phyloP scores from a whole-genome alignment of 2,888 invertebrate species.

The Gortyna flavago region DNA sequence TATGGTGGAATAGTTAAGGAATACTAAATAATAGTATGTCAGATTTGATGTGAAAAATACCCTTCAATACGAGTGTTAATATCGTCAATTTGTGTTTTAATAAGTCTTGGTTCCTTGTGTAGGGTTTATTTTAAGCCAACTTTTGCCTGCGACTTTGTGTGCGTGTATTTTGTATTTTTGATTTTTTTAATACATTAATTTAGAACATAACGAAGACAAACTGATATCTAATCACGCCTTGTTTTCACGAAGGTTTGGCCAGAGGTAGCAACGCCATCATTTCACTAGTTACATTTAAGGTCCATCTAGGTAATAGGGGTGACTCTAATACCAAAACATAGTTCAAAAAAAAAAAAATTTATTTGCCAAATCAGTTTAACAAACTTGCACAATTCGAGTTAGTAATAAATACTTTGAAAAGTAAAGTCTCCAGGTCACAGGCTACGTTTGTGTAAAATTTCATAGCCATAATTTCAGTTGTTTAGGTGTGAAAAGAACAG shows the following conservation, averaged over 20 bases:
- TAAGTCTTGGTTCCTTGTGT: neutral
- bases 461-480: neutral
- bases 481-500: neutral
- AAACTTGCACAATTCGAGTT: no score
- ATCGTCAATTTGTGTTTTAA: constrained; percentile 12
- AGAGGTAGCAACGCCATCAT: neutral
- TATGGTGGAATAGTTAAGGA: constrained; percentile 27
- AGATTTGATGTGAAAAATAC: constrained; percentile 41
- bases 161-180: neutral
- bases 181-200: no score
- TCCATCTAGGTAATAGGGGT: neutral
- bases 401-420: no score
- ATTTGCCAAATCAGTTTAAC: no score
- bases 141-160: no score
- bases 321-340: no score
- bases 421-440: neutral
- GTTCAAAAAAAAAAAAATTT: no score
- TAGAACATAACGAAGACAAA: neutral
- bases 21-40: constrained; percentile 45
- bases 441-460: neutral
- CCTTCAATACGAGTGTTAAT: neutral
- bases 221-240: neutral
- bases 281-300: neutral
- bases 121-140: neutral
- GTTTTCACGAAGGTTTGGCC: neutral